A percentile compares a stretch with the other conserved stretches of the same genome.
Conservation (phyloP, 30 jellyfish, hydroid and myxozoan genomes). For the Chironex yamaguchii region DNA sequence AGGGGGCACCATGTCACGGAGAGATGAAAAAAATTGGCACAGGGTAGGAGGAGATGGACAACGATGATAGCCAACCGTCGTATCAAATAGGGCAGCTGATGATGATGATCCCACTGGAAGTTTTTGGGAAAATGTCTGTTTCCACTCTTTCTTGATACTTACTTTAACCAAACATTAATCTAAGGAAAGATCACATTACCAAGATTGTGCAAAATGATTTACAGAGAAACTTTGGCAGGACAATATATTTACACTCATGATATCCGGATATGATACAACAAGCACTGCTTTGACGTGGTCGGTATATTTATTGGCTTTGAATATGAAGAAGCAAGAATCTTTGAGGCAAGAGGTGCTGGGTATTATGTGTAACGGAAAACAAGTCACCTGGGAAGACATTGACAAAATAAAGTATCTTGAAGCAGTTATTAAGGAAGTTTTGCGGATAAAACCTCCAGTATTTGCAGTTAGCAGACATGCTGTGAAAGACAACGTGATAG, state of each 20-base stretch:
- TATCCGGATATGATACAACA: constrained; percentile 85
- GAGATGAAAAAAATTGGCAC: too few relatives aligned
- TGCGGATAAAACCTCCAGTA: not conserved
- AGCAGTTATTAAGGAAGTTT: not conserved
- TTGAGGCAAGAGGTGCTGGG: not conserved
- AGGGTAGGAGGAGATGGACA: too few relatives aligned
- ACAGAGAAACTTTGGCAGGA: constrained; percentile 30
- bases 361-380: not conserved
- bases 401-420: not conserved
- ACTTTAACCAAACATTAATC: too few relatives aligned
- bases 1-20: too few relatives aligned
- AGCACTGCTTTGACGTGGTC: constrained; percentile 79
- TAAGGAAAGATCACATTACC: not conserved
- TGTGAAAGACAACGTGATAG: not conserved
- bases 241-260: constrained; percentile 68
- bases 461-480: not conserved
- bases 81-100: too few relatives aligned
- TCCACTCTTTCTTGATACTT: too few relatives aligned
- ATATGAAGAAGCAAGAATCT: constrained; percentile 49
- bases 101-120: too few relatives aligned
- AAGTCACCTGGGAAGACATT: not conserved
- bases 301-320: constrained; percentile 74
- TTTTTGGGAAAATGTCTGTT: too few relatives aligned
- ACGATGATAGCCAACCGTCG: too few relatives aligned
- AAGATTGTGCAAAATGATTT: too few relatives aligned